Evolutionary conservation across 2,113 vertebrate genomes (phyloP), one percentile per base, ranked within the genome.

Genomic region (Pica pica): DNA sequence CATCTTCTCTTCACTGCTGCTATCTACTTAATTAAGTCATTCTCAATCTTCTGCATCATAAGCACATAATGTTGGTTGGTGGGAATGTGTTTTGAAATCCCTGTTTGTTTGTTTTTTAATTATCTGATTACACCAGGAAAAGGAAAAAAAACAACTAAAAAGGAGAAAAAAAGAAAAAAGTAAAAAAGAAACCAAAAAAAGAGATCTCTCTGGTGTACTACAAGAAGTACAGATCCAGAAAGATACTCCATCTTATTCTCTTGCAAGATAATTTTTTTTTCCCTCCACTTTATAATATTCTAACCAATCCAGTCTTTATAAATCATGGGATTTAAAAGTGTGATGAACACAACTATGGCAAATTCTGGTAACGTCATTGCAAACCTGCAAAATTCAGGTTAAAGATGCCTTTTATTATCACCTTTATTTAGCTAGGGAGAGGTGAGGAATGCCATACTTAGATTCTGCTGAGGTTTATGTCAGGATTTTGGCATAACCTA

Each of bases 51-150:
- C 83, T 95, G 56, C 90, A 86, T 80, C 68, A 90, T 88, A 97
- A 92, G 56, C 76, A 93, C 61, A 81, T 90, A 70, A 96, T 39
- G 44, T 33, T 92, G 64, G 35, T 44, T 95, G 94, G 90, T 87
- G 76, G 71, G 93, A 93, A 86, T 70, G 60, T 75, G 90, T 89
- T 97, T 92, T 90, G 75, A 96, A 93, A 95, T 83, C 85, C 61
- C 57, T 39, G 47, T 87, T 93, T 96, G 75, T 94, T 94, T 96
- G 71, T 33, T 86, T 89, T 96, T 89, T 97, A 95, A 93, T 95
- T 94, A 86, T 88, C 87, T 83, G 83, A 90, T 90, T 95, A 93
- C 71, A 86, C 28, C 10, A 1, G 28, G 6, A 55, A n/a, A 41
- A 44, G 20, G 10, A 1, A 11, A 46, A 46, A 8, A 60, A 70